A percentile compares a stretch with the other conserved stretches of the same genome.
These are phyloP conservation scores for Meghimatium bilineatum DNA, from an alignment of 2,888 invertebrate species.

Conservation along the genomic window DNA sequence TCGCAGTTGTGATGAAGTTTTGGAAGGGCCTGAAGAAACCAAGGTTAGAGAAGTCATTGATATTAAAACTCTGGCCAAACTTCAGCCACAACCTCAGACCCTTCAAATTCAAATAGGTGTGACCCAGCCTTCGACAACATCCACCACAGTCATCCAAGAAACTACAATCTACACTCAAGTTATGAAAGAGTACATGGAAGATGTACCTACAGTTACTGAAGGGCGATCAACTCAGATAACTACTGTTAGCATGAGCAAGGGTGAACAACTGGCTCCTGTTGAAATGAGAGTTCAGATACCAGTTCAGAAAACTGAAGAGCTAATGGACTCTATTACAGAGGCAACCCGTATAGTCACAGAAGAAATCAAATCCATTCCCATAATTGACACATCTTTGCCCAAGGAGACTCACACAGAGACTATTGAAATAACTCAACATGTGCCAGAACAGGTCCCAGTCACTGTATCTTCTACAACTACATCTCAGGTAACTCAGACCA, in stretches of 20 bases:
- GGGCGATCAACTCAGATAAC: conserved; percentile 61
- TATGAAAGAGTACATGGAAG: conserved; percentile 47
- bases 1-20: conserved; percentile 53
- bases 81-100: conserved; percentile 45
- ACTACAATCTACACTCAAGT: conserved; percentile 54
- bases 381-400: conserved; percentile 52
- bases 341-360: conserved; percentile 64
- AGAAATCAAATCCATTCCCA: conserved; percentile 60
- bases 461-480: conserved; percentile 59
- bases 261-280: conserved; percentile 60
- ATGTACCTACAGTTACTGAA: conserved; percentile 55
- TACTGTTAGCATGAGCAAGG: conserved; percentile 63
- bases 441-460: conserved; percentile 63
- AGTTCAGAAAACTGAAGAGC: conserved; percentile 56
- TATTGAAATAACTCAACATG: conserved; percentile 68
- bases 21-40: conserved; percentile 45
- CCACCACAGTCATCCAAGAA: conserved; percentile 61
- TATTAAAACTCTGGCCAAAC: conserved; percentile 3
- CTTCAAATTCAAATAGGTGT: conserved; percentile 66
- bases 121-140: conserved; percentile 53
- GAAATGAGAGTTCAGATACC: conserved; percentile 61
- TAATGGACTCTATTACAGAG: conserved; percentile 60
- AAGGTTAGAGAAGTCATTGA: conserved; percentile 55
- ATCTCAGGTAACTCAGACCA: conserved; percentile 53
- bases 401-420: conserved; percentile 67